phyloP scores from a whole-genome alignment of 1,140 invertebrate genomes.

The Apis florea region DNA sequence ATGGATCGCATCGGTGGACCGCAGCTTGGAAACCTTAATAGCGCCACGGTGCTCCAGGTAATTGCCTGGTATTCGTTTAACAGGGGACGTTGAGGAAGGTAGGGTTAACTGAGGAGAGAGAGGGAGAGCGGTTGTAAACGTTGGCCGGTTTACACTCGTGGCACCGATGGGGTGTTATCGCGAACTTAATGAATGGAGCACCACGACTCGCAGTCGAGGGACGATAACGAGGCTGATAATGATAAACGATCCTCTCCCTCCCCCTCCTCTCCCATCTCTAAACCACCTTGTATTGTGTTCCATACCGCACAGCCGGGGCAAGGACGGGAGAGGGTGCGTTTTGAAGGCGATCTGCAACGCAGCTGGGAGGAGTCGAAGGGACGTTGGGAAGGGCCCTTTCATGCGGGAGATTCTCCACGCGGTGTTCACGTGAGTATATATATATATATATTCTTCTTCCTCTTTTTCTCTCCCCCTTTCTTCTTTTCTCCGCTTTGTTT shows the following conservation, averaged over 20 bases:
- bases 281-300: not conserved
- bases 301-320: constrained; percentile 78
- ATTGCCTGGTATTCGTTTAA: constrained; percentile 51
- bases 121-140: constrained; percentile 49
- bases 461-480: too few species aligned
- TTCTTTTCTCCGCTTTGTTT: too few species aligned
- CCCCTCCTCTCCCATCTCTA: too few species aligned
- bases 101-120: constrained; percentile 34
- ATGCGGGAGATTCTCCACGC: constrained; percentile 82
- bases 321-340: constrained; percentile 81
- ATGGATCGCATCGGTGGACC: not conserved
- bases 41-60: constrained; percentile 26
- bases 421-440: constrained; percentile 82
- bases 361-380: constrained; percentile 71
- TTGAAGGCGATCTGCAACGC: constrained; percentile 82
- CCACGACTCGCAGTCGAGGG: constrained; percentile 48
- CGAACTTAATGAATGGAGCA: constrained; percentile 65
- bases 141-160: constrained; percentile 59
- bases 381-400: constrained; percentile 79
- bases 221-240: constrained; percentile 65
- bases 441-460: too few species aligned
- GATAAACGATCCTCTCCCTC: constrained; percentile 51
- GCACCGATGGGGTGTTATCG: constrained; percentile 60
- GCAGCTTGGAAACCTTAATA: constrained; percentile 48
- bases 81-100: not conserved